A percentile compares a stretch with the other conserved stretches of the same genome.
phyloP scores from a whole-genome alignment of 2,113 vertebrate species.

The Microtus oregoni region DNA sequence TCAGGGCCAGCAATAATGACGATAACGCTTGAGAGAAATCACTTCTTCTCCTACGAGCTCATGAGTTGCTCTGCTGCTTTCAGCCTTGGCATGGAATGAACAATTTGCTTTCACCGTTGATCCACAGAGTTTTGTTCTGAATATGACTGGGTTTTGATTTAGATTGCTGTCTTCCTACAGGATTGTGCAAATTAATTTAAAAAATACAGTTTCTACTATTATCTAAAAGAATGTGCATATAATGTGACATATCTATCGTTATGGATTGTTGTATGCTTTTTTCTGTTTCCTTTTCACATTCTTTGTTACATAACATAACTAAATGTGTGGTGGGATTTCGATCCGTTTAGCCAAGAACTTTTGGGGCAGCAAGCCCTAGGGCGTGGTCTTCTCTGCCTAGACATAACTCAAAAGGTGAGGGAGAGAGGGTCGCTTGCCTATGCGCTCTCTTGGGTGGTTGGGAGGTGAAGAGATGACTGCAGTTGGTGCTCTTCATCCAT shows the following conservation, averaged over 20 bases:
- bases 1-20: too few species aligned
- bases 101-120: neutral
- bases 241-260: neutral
- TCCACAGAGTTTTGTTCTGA: neutral
- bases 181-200: neutral
- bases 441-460: too few species aligned
- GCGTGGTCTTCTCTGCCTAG: too few species aligned
- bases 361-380: too few species aligned
- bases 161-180: neutral
- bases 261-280: neutral
- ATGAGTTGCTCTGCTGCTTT: neutral
- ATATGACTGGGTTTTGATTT: neutral
- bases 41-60: neutral
- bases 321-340: neutral
- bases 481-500: too few species aligned
- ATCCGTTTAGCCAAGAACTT: too few species aligned
- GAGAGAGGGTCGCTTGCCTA: too few species aligned
- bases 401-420: too few species aligned
- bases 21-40: neutral
- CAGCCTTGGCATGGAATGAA: neutral
- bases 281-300: neutral
- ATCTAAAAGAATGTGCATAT: neutral
- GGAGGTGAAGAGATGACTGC: too few species aligned
- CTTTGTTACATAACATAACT: neutral
- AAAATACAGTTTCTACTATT: neutral